These are phyloP conservation scores for Aurelia coerulea DNA, from an alignment of 30 jellyfish, hydroid and myxozoan genomes.

Conservation along the genomic window DNA sequence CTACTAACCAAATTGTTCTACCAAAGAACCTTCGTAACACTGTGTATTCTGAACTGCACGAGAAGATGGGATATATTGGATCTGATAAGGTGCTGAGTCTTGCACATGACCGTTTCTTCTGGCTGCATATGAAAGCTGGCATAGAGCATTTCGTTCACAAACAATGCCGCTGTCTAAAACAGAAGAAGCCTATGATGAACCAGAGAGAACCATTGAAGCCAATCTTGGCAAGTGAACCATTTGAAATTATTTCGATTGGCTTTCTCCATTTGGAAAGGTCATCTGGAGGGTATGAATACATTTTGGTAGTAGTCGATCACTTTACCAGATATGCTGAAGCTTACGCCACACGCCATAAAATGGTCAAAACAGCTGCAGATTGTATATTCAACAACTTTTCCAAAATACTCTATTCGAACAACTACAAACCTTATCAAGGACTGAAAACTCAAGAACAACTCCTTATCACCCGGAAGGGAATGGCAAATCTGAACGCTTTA, in stretches of 20 bases:
- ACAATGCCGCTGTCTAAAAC: constrained; percentile 43
- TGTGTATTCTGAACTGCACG: constrained; percentile 12
- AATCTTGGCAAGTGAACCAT: too few relatives aligned
- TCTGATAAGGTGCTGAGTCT: constrained; percentile 14
- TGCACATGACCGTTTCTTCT: constrained; percentile 13
- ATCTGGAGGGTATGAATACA: constrained; percentile 32
- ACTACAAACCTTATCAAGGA: too few relatives aligned
- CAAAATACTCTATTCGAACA: too few relatives aligned
- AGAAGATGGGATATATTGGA: constrained; percentile 46
- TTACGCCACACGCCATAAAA: background rate
- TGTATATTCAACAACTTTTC: too few relatives aligned
- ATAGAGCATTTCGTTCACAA: constrained; percentile 14
- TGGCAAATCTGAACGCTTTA: too few relatives aligned
- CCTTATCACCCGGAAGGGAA: too few relatives aligned
- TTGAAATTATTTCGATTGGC: too few relatives aligned
- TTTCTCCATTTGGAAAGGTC: background rate
- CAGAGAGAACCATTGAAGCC: constrained; percentile 1
- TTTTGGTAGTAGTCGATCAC: background rate
- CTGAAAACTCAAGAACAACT: too few relatives aligned
- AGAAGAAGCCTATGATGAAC: constrained; percentile 28
- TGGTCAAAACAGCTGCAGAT: too few relatives aligned
- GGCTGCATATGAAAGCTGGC: constrained; percentile 10
- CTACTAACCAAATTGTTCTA: too few relatives aligned
- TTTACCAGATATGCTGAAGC: too few relatives aligned
- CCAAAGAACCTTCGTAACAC: too few relatives aligned